Base-by-base conservation (phyloP, 2,113 vertebrate genomes). In the mouse (Mus musculus) region DNA sequence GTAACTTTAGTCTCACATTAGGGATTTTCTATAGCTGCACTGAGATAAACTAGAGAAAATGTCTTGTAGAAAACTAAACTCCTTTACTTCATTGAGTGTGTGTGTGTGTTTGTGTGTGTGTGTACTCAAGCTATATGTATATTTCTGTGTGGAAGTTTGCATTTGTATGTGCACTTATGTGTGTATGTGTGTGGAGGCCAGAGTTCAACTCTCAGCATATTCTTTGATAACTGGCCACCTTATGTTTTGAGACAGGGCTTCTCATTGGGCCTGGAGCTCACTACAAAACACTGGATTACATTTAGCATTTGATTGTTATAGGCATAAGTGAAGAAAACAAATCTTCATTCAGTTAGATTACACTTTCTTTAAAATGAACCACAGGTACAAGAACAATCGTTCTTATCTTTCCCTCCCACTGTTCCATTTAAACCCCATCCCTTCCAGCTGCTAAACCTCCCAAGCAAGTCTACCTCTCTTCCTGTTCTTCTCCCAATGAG, bases 301-400 rank as follows among this genome's bases (percentile, higher is more conserved):
- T 39, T 94, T 89, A 67, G 76, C 22, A 94, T 93, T 49, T 88
- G 20, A 87, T 24, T 71, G 26, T 24, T 88, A 1, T 69, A 5
- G 86, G 86, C 67, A 39, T 0, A 69, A 69, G 3, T 36, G 9
- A 20, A 4, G 71, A 72, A 82, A 42, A 28, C 49, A 78, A 82
- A 61, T 22, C 28, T 91, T 86, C 69, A 59, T 76, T 93, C 89
- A 42, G 26, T 69, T 63, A 49, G 54, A 56, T 5, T 77, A 11
- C 4, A 59, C 39, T 94, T 85, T 89, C 54, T 85, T 92, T 89
- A 72, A 95, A 93, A 88, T 56, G 77, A 77, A 49, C 52, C 61
- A 76, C 30, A 88, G 33, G 71, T 28, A 78, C 16, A 91, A 76
- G 80, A 90, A 87, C 3, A 69, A 88, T 36, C 56, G 11, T 80